Evolutionary conservation across 2,888 invertebrate genomes (phyloP), one percentile per base, ranked within the genome.

Genomic region (Drosophila histrio): DNA sequence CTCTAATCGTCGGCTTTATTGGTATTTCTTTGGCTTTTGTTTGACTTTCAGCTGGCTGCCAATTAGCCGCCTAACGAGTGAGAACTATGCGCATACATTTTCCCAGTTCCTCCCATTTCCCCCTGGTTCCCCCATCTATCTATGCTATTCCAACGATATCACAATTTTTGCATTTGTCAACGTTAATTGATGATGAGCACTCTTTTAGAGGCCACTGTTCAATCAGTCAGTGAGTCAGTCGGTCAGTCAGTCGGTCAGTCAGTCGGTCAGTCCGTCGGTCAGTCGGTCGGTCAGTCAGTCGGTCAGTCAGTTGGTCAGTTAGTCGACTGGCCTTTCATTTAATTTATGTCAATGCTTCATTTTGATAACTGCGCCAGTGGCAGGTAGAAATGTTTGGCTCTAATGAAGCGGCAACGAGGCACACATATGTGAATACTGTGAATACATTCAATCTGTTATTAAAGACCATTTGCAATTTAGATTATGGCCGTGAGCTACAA

Each of bases 171-270:
- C 83, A 85, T 87, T 83, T 83, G 83, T 87, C 83, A 81, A 85
- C 67, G 88, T 72, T 83, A 83, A 87, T 83, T 83, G 88, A 83
- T 83, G 83, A 82, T 85, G 80, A 72, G 74, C 79, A 66, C 82
- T 85, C 82, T 87, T 83, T 87, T 79, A 66, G 71, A 32, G 56
- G 50, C 53, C 19, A 39, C 59, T 60, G 67, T 53, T 58, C 53
- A 61, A n/a, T n/a, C n/a, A n/a, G n/a, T n/a, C n/a, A n/a, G n/a
- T n/a, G n/a, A n/a, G n/a, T n/a, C n/a, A n/a, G 77, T 60, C 58
- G 46, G 52, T 57, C 46, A 61, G 36, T 56, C 49, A 39, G 44
- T 47, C 53, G 7, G 38, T 53, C 58, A 61, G 22, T 30, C 19
- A 47, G 41, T 58, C 43, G 22, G 57, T 46, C 38, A 36, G 44